A percentile compares a stretch with the other conserved stretches of the same genome.
phyloP scores from a whole-genome alignment of 2,113 vertebrate species.

The Dasyprocta punctata region DNA sequence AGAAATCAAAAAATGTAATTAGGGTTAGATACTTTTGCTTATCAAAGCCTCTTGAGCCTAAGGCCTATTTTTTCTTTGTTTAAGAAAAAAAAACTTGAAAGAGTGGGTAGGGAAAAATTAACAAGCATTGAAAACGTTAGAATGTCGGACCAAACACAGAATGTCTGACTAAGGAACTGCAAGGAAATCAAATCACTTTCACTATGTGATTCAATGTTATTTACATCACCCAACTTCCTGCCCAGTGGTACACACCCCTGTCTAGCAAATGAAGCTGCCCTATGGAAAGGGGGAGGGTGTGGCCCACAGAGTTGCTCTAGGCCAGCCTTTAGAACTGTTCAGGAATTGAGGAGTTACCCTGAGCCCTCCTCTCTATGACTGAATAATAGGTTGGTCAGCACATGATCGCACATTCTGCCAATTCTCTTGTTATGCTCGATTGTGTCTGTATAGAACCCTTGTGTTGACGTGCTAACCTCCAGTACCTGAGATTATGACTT shows the following conservation, averaged over 20 bases:
- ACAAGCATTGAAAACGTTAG: constrained; percentile 47
- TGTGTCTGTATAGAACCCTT: background rate
- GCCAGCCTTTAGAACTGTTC: background rate
- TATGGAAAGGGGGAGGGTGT: background rate
- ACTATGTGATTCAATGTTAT: constrained; percentile 24
- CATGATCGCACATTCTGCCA: background rate
- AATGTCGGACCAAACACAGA: background rate
- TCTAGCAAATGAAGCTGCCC: background rate
- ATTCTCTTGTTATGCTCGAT: background rate
- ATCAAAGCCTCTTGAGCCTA: background rate
- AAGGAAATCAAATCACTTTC: constrained; percentile 59
- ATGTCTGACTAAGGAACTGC: background rate
- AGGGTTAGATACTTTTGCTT: background rate
- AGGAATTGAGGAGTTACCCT: background rate
- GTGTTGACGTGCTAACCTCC: background rate
- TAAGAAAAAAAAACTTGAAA: background rate
- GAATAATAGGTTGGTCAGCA: too few relatives aligned
- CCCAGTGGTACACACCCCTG: background rate
- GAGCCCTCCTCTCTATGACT: background rate
- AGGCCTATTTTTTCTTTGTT: constrained; percentile 7
- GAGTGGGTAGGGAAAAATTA: background rate
- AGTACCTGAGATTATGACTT: background rate
- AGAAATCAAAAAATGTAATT: background rate
- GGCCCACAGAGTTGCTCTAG: background rate
- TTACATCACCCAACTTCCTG: constrained; percentile 44